Evolutionary conservation across 2,113 vertebrate species (phyloP), one percentile per base, ranked within the genome.

Genomic region (Rynchops niger): DNA sequence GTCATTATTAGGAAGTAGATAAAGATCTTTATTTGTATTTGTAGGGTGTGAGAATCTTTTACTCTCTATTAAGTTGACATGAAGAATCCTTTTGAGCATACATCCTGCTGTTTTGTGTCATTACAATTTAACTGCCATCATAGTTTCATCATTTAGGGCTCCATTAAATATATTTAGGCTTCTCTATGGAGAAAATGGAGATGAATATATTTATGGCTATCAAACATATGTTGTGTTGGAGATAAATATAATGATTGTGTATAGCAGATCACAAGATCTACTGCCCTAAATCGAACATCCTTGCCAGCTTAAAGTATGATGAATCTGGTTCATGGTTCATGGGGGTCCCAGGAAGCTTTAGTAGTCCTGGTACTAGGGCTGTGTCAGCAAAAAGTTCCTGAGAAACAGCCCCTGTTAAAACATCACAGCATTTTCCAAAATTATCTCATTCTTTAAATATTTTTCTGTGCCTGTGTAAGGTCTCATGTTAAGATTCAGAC

Each of bases 11-110:
- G 89, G 87, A 97, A 93, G 78, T 63, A 89, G 78, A 94, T 94
- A 55, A 91, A 90, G 49, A 86, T 94, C 78, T 94, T 78, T 89
- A 80, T 95, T 97, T 94, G 82, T 83, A 53, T 94, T 96, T 94
- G 71, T 83, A 80, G 84, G 82, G 49, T 91, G 62, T 86, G 78
- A 95, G 89, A 93, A 86, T 66, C 47, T 90, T 95, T 91, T 93
- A 23, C 45, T 95, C 59, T 92, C 15, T 50, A 16, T 56, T 66
- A 45, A 82, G 52, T 71, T 95, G 89, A 81, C 78, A 82, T 47
- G 73, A 93, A 82, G 91, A 95, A 88, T 86, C 74, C 62, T 95
- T 89, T 62, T 90, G 89, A 95, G 58, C 59, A 61, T 69, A 80
- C 29, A 72, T 93, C 86, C 78, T 96, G 66, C 83, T 88, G 62